Evolutionary conservation across 2,797 vertebrate genomes (phyloP).

Genomic region (Coranthus polyacanthus): DNA sequence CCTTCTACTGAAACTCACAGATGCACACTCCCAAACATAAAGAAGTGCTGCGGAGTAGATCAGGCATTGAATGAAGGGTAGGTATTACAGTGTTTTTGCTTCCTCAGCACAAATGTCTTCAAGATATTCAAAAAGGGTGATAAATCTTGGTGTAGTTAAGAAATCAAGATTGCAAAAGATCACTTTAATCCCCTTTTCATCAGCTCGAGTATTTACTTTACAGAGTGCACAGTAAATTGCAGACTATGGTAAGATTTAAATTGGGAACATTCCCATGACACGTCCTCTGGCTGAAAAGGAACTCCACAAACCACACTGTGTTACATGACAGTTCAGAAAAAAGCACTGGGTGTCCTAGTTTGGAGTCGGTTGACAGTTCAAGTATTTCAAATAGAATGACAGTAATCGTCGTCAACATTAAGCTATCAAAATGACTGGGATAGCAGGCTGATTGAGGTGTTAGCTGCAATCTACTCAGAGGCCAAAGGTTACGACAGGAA

Average conservation of each 20-base stretch:
- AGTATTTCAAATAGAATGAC: constrained; percentile 58
- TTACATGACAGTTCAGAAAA: constrained; percentile 26
- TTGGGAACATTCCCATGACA: constrained; percentile 38
- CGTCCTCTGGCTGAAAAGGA: constrained; percentile 17
- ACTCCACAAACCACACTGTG: constrained; percentile 27
- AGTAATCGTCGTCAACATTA: constrained; percentile 59
- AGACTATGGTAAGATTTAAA: constrained; percentile 23
- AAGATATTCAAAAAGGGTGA: constrained; percentile 40
- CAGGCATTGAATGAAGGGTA: constrained; percentile 26
- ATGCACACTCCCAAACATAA: constrained; percentile 8
- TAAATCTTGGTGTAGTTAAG: constrained; percentile 41
- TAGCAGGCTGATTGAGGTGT: constrained; percentile 62
- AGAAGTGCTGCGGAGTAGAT: constrained; percentile 21
- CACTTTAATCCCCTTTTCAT: constrained; percentile 41
- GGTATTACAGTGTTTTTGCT: constrained; percentile 47
- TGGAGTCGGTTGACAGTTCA: constrained; percentile 33
- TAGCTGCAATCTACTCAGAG: constrained; percentile 54
- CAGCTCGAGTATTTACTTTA: constrained; percentile 34
- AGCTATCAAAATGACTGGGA: constrained; percentile 37
- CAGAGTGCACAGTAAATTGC: constrained; percentile 17
- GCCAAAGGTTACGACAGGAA: constrained; percentile 53
- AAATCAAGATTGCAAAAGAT: constrained; percentile 61
- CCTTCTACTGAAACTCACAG: background rate
- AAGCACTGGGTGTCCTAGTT: constrained; percentile 36
- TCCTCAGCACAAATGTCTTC: constrained; percentile 58